Evolutionary conservation across 2,888 invertebrate species (phyloP), one percentile per base, ranked within the genome.

Genomic region (Catocala nupta): DNA sequence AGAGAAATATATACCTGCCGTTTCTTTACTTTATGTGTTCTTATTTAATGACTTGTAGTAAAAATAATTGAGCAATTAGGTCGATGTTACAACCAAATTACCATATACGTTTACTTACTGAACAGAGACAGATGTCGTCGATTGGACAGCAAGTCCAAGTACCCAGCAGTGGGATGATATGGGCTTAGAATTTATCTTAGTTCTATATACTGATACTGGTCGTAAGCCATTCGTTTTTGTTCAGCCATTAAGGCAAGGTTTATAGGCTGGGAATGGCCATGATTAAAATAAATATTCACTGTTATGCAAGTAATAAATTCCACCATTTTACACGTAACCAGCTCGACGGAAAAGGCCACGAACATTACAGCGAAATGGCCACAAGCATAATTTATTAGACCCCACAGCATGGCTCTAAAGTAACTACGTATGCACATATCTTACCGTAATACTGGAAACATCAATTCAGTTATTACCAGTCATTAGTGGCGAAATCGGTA

Each of bases 381-480:
- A 12, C 49, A 43, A 57, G 34, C 57, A 47, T 63, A 50, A 54
- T 63, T 63, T 63, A 63, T 63, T 39, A 57, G 44, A 63, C 53
- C 49, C 33, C 53, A 58, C 56, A 57, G n/a, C 49, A 49, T 11
- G 33, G 33, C 48, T 52, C 49, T 48, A 54, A 54, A 43, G 60
- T n/a, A 59, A 45, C 53, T 47, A 36, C 49, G 49, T 50, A 45
- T 53, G 39, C 44, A 54, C 47, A 55, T 58, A 58, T 44, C 25
- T 56, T 51, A 48, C 42, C 39, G 58, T 45, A 54, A 63, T 58
- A 58, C 63, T 63, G 51, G 55, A 59, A 63, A 58, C 58, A 63
- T 63, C 54, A 59, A 63, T 58, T 63, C 54, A 39, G 54, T 50
- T 36, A 59, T 63, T 63, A 63, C 45, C n/a, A 25, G 57, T 49